Base-by-base conservation (phyloP, 1,140 invertebrate species). In the Ceratina calcarata region DNA sequence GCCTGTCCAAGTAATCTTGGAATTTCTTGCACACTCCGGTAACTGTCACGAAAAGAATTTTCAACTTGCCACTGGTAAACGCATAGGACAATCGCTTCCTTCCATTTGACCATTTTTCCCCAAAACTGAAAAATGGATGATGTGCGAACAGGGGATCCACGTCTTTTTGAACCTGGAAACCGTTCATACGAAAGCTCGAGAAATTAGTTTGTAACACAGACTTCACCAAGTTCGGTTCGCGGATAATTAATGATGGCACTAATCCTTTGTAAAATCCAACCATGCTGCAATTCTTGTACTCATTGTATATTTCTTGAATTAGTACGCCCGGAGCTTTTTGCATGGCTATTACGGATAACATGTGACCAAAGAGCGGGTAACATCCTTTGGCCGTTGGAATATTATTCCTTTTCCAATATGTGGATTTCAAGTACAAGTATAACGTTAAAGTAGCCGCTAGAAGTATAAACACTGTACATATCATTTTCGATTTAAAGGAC, bases 391-490 rank as follows among this genome's bases (percentile, higher is more conserved):
- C 74, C 37, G 90, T 89, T 66, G 91, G 90, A 0, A 94, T 90
- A 4, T 91, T 90, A 75, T 85, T 86, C 2, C 90, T 85, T 49
- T 88, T 71, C 94, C 94, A 95, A 77, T 94, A 92, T 37, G 86
- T 84, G 66, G 84, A 86, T 8, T 81, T 88, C n/a, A 79, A 81
- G 0, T 84, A 86, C 20, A 89, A 83, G 62, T 76, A 13, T 2
- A 69, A 10, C 1, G 27, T 1, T 0, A 80, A 3, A 1, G 68
- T 68, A 0, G 53, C 58, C 7, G 13, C 15, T 12, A 53, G 0
- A 0, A 78, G 45, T 0, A 45, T 24, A 0, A 45, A 22, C 20
- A 53, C 37, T 7, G 12, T 0, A 24, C 22, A 57, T 8, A 20
- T 20, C 73, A 75, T 75, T 32, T 10, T 45, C 37, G 37, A 45